Evolutionary conservation across 2,113 vertebrate genomes (phyloP).

Genomic region (Psilopsiagon aymara): DNA sequence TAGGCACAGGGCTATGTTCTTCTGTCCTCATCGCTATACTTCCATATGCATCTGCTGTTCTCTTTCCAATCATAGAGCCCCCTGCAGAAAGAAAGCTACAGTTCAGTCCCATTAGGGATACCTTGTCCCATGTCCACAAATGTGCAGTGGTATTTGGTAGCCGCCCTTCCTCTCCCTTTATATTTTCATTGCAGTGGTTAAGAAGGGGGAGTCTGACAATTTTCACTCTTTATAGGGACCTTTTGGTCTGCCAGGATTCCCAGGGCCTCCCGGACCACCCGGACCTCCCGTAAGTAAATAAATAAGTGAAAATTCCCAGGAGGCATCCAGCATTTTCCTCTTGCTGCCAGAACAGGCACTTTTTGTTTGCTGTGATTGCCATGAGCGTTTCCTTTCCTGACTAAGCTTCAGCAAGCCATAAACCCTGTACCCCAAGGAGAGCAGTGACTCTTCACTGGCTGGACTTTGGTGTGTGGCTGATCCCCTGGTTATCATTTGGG

Average conservation of each 20-base stretch:
- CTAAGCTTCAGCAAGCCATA: background rate
- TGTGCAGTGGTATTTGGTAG: background rate
- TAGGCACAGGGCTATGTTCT: background rate
- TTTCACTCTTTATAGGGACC: conserved; percentile 79
- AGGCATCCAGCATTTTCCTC: background rate
- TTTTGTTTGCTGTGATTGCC: background rate
- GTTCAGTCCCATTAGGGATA: background rate
- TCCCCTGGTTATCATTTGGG: background rate
- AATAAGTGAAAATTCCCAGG: background rate
- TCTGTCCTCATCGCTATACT: background rate
- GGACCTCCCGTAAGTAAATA: conserved; percentile 88
- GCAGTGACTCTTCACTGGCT: background rate
- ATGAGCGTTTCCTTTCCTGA: rapidly evolving
- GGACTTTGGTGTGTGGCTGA: background rate
- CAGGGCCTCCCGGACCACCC: conserved; percentile 87
- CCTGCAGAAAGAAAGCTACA: background rate
- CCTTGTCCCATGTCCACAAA: background rate
- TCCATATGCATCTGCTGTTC: background rate
- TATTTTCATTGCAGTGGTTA: background rate
- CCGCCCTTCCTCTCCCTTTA: background rate
- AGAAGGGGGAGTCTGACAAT: background rate
- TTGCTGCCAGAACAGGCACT: rapidly evolving
- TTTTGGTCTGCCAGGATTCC: conserved; percentile 88
- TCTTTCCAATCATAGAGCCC: background rate
- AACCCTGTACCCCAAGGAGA: background rate